Evolutionary conservation across 2,113 vertebrate genomes (phyloP), one percentile per base, ranked within the genome.

Genomic region (Quiscalus mexicanus): DNA sequence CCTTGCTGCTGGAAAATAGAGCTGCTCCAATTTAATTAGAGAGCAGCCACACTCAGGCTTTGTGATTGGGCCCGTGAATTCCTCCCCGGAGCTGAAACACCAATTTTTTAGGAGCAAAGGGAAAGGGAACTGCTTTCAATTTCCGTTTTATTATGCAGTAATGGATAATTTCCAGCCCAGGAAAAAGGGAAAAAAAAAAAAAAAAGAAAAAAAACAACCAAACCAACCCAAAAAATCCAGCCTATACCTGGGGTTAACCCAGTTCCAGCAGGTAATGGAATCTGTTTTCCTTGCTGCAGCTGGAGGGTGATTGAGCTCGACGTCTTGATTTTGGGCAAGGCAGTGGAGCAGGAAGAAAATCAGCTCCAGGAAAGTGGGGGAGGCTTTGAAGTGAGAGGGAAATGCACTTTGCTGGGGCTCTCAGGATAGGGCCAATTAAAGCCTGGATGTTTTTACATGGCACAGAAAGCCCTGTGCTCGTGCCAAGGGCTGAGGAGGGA

Each of bases 81-180:
- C 89, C 91, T 91, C 84, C 79, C 65, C 10, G 37, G 85, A 94
- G 91, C 69, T 73, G 67, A 62, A 92, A 81, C 73, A 13, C 47
- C 62, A 37, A 74, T 79, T 85, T 85, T 89, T 89, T 82, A 89
- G 74, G 81, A 92, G 89, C 49, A 87, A 91, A 96, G 81, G 65
- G 49, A 91, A 93, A 84, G 64, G 65, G 92, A 89, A 35, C 84
- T 88, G 75, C 78, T 96, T 96, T 95, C 89, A 93, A 93, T 96
- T 95, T 96, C 87, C 59, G 16, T 93, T 92, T 89, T 74, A 42
- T 71, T 53, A 64, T 35, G 65, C 27, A 45, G 84, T 89, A 86
- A 93, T 58, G 90, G 92, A 71, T 88, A 33, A 91, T 92, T 95
- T 95, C 71, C 85, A 96, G 31, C 60, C 65, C n/a, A 33, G 35